Evolutionary conservation across 23 tunicate genomes (phyloP), one percentile per base, ranked within the genome.

Genomic region (Halocynthia roretzi): DNA sequence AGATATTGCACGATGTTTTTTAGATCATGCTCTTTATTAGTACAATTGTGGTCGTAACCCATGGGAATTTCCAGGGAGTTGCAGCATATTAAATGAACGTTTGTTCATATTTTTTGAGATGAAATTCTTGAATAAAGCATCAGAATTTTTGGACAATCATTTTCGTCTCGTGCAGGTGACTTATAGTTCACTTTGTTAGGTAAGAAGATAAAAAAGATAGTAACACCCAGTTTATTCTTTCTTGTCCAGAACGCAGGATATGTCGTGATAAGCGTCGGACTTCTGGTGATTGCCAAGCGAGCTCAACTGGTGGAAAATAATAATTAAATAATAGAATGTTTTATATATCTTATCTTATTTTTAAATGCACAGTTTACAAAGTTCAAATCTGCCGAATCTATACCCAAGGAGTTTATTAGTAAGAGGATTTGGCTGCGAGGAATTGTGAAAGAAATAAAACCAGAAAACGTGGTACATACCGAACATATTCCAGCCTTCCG

Each of bases 371-470:
- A 63, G 83, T 70, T 80, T 53, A 80, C 83, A 6, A 70, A 68
- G 31, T 80, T 80, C 66, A 68, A 68, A 10, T 11, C 67, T 5
- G 58, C 52, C 17, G 9, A 50, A 15, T 75, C 69, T 20, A 80
- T 80, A 19, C 83, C 83, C 7, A 2, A 68, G 51, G 61, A 68
- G 22, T 80, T 80, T 55, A 52, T 80, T 7, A 53, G 69, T 6
- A 68, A 70, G 58, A 54, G 73, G 14, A 67, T 80, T 10, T 21
- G 49, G 10, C 61, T 80, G 53, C 76, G 83, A 67, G 83, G 83
- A 18, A 50, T 60, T 5, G 83, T 80, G 64, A 22, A 54, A n/a
- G 23, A 70, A 31, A 66, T 80, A 52, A 15, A 49, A 18, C 62
- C 54, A 23, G 65, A 68, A 44, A 70, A 70, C 53, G 55, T 62